These are phyloP conservation scores for Chloroclysta siterata DNA, from an alignment of 2,888 invertebrate species.

Conservation along the genomic window DNA sequence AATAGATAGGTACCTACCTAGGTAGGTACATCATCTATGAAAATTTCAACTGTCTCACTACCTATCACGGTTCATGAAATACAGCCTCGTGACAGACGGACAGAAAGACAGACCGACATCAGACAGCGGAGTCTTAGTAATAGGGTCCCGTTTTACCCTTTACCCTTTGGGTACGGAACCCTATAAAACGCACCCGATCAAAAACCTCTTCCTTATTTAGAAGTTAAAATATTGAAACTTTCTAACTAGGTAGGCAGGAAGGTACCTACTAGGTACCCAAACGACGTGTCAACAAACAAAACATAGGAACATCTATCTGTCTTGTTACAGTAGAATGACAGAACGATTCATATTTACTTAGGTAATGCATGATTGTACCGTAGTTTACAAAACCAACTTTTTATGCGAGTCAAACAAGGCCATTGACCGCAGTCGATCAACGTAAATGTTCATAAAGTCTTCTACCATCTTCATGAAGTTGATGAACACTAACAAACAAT, in stretches of 20 bases:
- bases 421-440: constrained; percentile 24
- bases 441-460: constrained; percentile 16
- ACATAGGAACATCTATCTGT: not conserved
- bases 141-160: too few species aligned
- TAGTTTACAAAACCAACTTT: constrained; percentile 16
- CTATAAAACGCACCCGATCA: too few species aligned
- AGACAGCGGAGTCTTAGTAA: too few species aligned
- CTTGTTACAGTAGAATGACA: not conserved
- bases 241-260: too few species aligned
- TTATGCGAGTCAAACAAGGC: constrained; percentile 18
- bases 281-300: not conserved
- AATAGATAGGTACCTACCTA: too few species aligned
- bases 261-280: too few species aligned
- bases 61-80: too few species aligned
- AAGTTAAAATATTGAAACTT: not conserved
- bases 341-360: not conserved
- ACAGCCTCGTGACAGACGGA: too few species aligned
- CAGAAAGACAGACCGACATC: too few species aligned
- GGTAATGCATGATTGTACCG: constrained; percentile 14
- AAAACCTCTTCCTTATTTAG: not conserved
- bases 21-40: too few species aligned
- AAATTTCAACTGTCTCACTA: too few species aligned
- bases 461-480: constrained; percentile 10
- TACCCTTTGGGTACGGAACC: too few species aligned
- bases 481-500: not conserved